Conservation (phyloP, 2,888 invertebrate genomes). For the Antheraea yamamai region DNA sequence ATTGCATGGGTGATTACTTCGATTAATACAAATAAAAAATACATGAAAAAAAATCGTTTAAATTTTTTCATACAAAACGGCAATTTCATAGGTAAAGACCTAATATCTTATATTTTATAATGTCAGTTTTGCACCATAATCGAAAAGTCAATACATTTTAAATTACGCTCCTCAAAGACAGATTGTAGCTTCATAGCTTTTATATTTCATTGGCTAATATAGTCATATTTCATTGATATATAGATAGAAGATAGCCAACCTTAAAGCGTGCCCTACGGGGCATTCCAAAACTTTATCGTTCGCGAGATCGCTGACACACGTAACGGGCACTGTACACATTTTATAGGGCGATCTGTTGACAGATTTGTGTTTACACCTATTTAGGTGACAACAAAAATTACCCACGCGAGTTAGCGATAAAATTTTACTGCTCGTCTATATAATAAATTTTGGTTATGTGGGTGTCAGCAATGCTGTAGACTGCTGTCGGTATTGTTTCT, state of each 20-base stretch:
- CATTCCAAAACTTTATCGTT: slow-evolving; percentile 50
- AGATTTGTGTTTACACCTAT: slow-evolving; percentile 68
- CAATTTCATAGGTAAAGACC: too few relatives aligned
- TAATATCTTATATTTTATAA: too few relatives aligned
- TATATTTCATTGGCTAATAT: neutral
- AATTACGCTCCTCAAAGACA: neutral
- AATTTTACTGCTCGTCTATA: slow-evolving; percentile 32
- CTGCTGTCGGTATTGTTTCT: neutral
- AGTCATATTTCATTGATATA: neutral
- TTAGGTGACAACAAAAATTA: slow-evolving; percentile 58
- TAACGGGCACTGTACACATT: slow-evolving; percentile 53
- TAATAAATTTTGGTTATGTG: slow-evolving; percentile 1
- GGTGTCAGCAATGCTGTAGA: neutral
- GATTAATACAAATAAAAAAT: too few relatives aligned
- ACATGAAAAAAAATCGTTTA: too few relatives aligned
- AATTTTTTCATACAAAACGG: too few relatives aligned
- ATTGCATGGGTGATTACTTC: too few relatives aligned
- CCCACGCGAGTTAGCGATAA: slow-evolving; percentile 28
- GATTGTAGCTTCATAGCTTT: neutral
- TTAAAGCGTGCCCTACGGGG: slow-evolving; percentile 47
- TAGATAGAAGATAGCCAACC: neutral
- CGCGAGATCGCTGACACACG: slow-evolving; percentile 47
- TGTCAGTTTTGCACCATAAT: neutral
- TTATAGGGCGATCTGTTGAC: slow-evolving; percentile 50
- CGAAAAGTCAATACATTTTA: neutral